Base-by-base conservation (phyloP, 2,113 vertebrate genomes). In the Hippocampus zosterae region DNA sequence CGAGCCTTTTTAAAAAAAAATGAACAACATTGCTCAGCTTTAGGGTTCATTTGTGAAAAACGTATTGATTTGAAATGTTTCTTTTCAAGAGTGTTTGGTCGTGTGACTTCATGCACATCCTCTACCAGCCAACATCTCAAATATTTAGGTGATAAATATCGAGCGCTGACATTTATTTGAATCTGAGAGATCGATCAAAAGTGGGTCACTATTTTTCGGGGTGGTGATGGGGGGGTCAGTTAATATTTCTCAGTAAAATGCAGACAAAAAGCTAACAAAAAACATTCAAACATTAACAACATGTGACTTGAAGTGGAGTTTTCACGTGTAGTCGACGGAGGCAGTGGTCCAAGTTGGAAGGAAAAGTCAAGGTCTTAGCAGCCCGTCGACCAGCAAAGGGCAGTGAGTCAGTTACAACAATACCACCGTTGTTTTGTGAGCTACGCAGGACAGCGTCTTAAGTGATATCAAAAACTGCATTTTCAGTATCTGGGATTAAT, bases 401-500 rank as follows among this genome's bases (percentile, higher is more conserved):
- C 66, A 40, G 33, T 33, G 33, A 59, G 23, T 73, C 42, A 66
- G 44, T 13, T 53, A 68, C n/a, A 23, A 42, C 0, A 71, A 37
- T 57, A 48, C 41, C 8, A 21, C 13, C 29, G 6, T 41, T 80
- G 10, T 29, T 29, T 59, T 29, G 11, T 18, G 25, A 59, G 62
- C 37, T 63, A 10, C 18, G 16, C 11, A n/a, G 19, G 40, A 15
- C 19, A 13, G n/a, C 3, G 11, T 41, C 23, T 46, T 27, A 18
- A 25, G 11, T 29, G n/a, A 27, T 33, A 18, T 66, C 29, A 29
- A 25, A 2, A 19, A 21, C 33, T n/a, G 12, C 41, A 46, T 40
- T 25, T 3, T 13, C 21, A 23, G 75, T 27, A 6, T 23, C 44
- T 0, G 19, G 41, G 12, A 80, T 94, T 87, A 97, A 81, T 94